Evolutionary conservation across 1,140 invertebrate species (phyloP).

Genomic region (Nymphalis io): DNA sequence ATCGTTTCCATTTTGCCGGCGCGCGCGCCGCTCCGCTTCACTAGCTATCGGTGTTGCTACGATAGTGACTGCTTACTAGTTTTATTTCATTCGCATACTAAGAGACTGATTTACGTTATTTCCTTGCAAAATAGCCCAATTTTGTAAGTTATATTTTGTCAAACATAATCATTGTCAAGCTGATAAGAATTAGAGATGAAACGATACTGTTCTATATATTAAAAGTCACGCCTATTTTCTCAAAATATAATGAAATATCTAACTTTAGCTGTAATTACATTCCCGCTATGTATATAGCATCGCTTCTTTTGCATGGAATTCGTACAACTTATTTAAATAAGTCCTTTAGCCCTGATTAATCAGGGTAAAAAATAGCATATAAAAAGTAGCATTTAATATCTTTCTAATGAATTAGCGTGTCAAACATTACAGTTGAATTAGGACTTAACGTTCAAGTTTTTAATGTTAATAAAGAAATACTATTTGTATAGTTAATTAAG

Average conservation of each 20-base stretch:
- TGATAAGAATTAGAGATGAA: neutral
- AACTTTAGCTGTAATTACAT: too few relatives aligned
- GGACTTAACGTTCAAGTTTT: too few relatives aligned
- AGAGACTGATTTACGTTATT: constrained; percentile 33
- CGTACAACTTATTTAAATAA: too few relatives aligned
- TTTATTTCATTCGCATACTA: constrained; percentile 43
- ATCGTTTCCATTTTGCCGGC: constrained; percentile 46
- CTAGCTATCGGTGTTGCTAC: constrained; percentile 57
- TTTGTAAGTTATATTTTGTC: constrained; percentile 38
- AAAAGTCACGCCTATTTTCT: neutral
- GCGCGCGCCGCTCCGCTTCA: constrained; percentile 55
- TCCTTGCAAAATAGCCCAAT: constrained; percentile 40
- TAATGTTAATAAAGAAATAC: too few relatives aligned
- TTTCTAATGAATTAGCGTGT: too few relatives aligned
- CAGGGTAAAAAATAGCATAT: too few relatives aligned
- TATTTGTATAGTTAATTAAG: constrained; percentile 11
- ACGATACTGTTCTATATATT: neutral
- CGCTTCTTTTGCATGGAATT: too few relatives aligned
- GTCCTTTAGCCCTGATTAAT: too few relatives aligned
- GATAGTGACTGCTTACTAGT: constrained; percentile 33
- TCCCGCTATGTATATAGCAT: too few relatives aligned
- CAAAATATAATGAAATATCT: too few relatives aligned
- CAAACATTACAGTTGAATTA: too few relatives aligned
- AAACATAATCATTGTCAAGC: constrained; percentile 18
- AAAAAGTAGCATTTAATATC: too few relatives aligned